Conservation (phyloP, 1,140 invertebrate species). For the Bombus pyrosoma region DNA sequence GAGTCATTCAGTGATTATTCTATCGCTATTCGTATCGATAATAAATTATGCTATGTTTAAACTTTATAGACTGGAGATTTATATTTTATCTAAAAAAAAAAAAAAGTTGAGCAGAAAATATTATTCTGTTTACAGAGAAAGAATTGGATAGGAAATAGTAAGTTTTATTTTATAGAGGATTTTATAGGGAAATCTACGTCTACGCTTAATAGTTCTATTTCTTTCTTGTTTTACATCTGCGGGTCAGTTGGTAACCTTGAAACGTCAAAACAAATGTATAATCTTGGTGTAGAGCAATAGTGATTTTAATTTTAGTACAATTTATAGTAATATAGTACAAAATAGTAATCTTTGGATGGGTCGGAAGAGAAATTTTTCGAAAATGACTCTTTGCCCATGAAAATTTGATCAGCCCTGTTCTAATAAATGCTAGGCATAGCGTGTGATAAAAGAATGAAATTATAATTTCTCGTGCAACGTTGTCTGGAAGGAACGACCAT, state of each 20-base stretch:
- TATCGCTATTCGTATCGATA: too few species aligned
- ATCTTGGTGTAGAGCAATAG: too few species aligned
- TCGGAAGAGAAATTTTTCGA: too few species aligned
- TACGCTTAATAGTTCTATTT: background rate
- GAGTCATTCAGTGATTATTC: too few species aligned
- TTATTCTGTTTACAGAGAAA: background rate
- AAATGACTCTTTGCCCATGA: too few species aligned
- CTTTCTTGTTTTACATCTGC: background rate
- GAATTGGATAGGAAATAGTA: background rate
- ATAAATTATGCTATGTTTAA: background rate
- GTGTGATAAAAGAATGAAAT: background rate
- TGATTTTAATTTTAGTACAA: background rate
- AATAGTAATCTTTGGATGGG: too few species aligned
- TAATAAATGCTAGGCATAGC: background rate
- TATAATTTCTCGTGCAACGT: background rate
- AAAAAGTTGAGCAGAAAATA: too few species aligned
- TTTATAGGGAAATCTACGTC: background rate
- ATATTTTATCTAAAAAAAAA: too few species aligned
- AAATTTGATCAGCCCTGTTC: background rate
- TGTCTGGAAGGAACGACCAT: background rate
- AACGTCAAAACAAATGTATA: background rate
- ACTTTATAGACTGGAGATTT: background rate
- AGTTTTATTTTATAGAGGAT: background rate
- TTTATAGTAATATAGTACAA: background rate
- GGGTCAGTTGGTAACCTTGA: constrained; percentile 15